These are phyloP conservation scores for Cynoglossus semilaevis DNA, from an alignment of 2,113 vertebrate genomes.

Conservation along the genomic window DNA sequence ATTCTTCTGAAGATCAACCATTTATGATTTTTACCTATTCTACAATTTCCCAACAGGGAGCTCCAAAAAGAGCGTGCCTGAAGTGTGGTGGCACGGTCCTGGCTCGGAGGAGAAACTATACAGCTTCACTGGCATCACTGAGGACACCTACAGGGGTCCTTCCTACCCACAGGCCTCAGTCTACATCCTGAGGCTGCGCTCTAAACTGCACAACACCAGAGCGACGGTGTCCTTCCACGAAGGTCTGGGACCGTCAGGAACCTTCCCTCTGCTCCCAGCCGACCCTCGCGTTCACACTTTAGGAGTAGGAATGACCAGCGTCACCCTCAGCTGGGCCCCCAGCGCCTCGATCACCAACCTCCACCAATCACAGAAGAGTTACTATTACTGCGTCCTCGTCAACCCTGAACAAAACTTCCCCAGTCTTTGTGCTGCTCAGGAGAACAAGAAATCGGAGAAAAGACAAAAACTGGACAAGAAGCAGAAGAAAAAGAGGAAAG, in stretches of 20 bases:
- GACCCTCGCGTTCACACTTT: conserved; percentile 80
- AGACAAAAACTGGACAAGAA: conserved; percentile 49
- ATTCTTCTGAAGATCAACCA: too few species aligned
- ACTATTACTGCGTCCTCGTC: conserved; percentile 84
- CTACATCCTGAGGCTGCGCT: conserved; percentile 81
- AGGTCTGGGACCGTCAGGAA: conserved; percentile 66
- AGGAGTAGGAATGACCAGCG: conserved; percentile 81
- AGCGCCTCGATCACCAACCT: conserved; percentile 74
- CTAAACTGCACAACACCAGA: conserved; percentile 77
- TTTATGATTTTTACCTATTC: neutral
- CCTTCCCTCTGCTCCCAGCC: conserved; percentile 81
- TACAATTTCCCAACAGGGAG: conserved; percentile 61
- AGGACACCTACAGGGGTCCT: conserved; percentile 79
- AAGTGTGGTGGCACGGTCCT: conserved; percentile 76
- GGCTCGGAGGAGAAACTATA: conserved; percentile 76
- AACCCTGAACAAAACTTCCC: conserved; percentile 84
- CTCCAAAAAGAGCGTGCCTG: conserved; percentile 73
- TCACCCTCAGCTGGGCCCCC: conserved; percentile 84
- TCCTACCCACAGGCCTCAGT: conserved; percentile 71
- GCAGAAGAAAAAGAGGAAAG: conserved; percentile 41
- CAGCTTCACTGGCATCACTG: conserved; percentile 79
- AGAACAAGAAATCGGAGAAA: conserved; percentile 48
- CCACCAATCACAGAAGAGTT: conserved; percentile 55
- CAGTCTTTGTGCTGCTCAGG: conserved; percentile 81
- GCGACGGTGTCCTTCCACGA: conserved; percentile 78